Evolutionary conservation across 2,888 invertebrate genomes (phyloP).

Genomic region (Steinernema hermaphroditum): DNA sequence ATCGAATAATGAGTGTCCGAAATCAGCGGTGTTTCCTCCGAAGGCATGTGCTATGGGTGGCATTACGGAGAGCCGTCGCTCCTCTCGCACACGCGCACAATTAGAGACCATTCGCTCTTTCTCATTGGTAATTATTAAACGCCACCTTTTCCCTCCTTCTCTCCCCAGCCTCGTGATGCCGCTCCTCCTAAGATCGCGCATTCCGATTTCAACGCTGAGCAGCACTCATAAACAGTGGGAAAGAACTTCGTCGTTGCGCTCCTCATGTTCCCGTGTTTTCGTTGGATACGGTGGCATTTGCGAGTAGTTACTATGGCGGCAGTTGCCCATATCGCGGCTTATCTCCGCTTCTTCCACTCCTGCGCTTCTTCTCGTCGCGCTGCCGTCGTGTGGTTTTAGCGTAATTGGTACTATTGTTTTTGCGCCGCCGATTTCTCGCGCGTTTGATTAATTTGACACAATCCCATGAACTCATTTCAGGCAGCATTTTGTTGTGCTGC

Average conservation of each 20-base stretch:
- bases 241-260: not conserved
- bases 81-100: not conserved
- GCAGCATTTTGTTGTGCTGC: slow-evolving; percentile 23
- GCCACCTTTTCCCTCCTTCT: not conserved
- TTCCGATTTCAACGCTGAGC: not conserved
- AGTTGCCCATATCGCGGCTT: not conserved
- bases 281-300: no score
- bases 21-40: slow-evolving; percentile 22
- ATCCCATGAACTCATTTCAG: slow-evolving; percentile 23
- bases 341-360: not conserved
- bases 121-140: slow-evolving; percentile 11
- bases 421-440: slow-evolving; percentile 1
- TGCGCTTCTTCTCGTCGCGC: not conserved
- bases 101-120: not conserved
- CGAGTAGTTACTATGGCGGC: no score
- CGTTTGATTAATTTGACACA: slow-evolving; percentile 24
- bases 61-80: not conserved
- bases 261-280: no score
- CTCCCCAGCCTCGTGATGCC: not conserved
- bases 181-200: not conserved
- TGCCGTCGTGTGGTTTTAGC: not conserved
- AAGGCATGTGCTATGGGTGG: not conserved
- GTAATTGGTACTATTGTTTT: slow-evolving; percentile 30
- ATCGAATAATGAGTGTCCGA: slow-evolving; percentile 25
- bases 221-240: not conserved